These are phyloP conservation scores for Setipinna tenuifilis DNA, from an alignment of 2,797 vertebrate species.

Conservation along the genomic window DNA sequence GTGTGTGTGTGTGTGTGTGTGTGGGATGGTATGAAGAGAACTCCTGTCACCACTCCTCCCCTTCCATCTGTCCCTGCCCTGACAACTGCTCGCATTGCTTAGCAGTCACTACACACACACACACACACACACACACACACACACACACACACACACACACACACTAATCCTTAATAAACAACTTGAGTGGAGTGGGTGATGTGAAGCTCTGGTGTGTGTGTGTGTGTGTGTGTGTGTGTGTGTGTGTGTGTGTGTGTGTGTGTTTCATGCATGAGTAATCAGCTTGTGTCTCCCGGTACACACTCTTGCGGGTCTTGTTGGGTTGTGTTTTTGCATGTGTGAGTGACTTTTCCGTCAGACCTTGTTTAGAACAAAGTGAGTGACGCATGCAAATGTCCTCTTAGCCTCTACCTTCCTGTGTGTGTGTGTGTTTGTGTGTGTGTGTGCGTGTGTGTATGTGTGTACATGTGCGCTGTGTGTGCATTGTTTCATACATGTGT, in stretches of 20 bases:
- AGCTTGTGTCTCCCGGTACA: not conserved
- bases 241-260: not conserved
- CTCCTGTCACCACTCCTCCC: constrained; percentile 25
- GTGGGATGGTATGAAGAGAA: constrained; percentile 26
- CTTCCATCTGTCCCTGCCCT: constrained; percentile 27
- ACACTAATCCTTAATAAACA: constrained; percentile 1
- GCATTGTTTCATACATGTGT: too few species aligned
- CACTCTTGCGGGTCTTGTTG: not conserved
- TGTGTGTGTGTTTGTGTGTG: constrained; percentile 22
- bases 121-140: constrained; percentile 18
- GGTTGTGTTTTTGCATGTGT: not conserved
- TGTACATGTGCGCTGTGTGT: too few species aligned
- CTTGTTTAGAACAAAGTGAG: not conserved
- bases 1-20: constrained; percentile 20
- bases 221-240: not conserved
- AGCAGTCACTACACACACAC: constrained; percentile 19
- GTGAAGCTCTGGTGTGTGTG: too few species aligned
- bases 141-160: too few species aligned
- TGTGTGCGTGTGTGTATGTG: too few species aligned
- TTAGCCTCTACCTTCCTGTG: not conserved
- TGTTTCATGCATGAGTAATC: constrained; percentile 1
- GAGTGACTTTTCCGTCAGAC: not conserved
- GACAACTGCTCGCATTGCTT: constrained; percentile 8
- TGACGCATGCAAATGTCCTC: not conserved
- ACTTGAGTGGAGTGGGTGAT: not conserved